Percentiles rank a stretch among this genome's conserved stretches.
phyloP scores from a whole-genome alignment of 1,140 invertebrate genomes.

The Orchestia grillus region DNA sequence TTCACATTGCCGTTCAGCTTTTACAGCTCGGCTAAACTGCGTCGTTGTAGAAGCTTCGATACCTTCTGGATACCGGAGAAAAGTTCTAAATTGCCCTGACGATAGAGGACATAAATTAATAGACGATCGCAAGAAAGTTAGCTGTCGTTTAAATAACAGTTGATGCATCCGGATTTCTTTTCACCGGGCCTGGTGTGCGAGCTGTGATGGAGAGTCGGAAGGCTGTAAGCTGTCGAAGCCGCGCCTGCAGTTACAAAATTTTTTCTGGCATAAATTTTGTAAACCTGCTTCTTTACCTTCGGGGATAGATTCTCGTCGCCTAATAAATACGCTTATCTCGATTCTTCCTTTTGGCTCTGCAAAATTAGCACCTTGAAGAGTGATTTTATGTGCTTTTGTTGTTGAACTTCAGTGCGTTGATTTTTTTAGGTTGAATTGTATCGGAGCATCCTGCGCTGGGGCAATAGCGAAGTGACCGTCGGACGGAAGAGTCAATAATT shows the following conservation, averaged over 20 bases:
- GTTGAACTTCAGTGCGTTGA: background rate
- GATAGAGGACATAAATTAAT: background rate
- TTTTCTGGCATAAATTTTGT: background rate
- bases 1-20: background rate
- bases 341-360: background rate
- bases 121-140: background rate
- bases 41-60: background rate
- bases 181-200: background rate
- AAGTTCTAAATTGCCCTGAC: background rate
- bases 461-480: no score
- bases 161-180: background rate
- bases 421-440: background rate
- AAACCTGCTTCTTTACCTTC: background rate
- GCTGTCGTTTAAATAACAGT: background rate
- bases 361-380: background rate
- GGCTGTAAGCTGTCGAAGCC: background rate
- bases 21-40: background rate
- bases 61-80: background rate
- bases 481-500: no score
- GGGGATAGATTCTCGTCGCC: background rate
- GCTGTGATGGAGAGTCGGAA: background rate
- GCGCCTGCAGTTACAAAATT: background rate
- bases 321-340: background rate
- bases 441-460: no score
- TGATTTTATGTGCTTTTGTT: background rate